Percentiles rank a stretch among this genome's conserved stretches.
These are phyloP conservation scores for Thymallus thymallus DNA, from an alignment of 2,113 vertebrate genomes.

Conservation along the genomic window DNA sequence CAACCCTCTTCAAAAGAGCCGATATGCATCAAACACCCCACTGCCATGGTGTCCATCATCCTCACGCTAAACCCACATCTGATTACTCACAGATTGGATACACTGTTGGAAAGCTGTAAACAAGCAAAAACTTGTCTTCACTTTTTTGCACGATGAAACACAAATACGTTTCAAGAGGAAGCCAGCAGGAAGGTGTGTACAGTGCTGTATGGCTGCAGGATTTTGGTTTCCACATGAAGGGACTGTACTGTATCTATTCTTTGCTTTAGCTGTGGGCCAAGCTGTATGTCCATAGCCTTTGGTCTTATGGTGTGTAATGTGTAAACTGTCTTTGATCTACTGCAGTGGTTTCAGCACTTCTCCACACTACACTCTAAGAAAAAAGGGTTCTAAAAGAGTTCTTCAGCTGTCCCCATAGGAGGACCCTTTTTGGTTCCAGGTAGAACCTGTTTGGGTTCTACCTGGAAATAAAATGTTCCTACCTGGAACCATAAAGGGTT, in stretches of 20 bases:
- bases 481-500: too few relatives aligned
- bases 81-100: slow-evolving; percentile 21
- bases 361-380: too few relatives aligned
- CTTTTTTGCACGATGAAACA: too few relatives aligned
- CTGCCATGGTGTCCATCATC: not conserved
- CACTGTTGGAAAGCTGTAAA: slow-evolving; percentile 32
- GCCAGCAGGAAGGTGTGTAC: not conserved
- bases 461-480: too few relatives aligned
- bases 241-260: not conserved
- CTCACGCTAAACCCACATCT: not conserved
- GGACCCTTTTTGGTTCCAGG: too few relatives aligned
- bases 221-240: slow-evolving; percentile 20
- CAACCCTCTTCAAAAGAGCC: not conserved
- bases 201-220: not conserved
- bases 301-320: too few relatives aligned
- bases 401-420: too few relatives aligned
- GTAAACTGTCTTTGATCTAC: too few relatives aligned
- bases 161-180: not conserved
- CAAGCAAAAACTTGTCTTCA: not conserved
- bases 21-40: not conserved
- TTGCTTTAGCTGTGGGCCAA: not conserved
- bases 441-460: too few relatives aligned
- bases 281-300: not conserved
- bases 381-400: too few relatives aligned
- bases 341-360: too few relatives aligned